These are phyloP conservation scores for Phasianus colchicus DNA, from an alignment of 2,113 vertebrate species.

Conservation along the genomic window DNA sequence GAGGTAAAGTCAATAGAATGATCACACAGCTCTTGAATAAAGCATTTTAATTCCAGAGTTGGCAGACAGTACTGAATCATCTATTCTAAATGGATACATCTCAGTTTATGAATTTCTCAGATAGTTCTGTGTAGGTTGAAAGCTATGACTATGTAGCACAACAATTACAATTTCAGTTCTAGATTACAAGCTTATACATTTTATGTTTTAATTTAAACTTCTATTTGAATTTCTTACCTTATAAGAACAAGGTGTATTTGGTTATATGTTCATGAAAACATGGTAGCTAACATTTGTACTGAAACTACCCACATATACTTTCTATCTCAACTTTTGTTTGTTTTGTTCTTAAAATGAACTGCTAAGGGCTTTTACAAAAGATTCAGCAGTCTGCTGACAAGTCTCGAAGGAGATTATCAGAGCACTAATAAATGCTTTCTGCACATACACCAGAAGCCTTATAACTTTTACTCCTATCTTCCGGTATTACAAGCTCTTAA, in stretches of 20 bases:
- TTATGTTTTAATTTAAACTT: not conserved
- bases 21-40: not conserved
- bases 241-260: not conserved
- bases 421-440: not conserved
- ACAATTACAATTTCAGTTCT: not conserved
- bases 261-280: not conserved
- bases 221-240: not conserved
- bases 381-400: not conserved
- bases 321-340: not conserved
- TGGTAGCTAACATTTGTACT: not conserved
- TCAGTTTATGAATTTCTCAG: not conserved
- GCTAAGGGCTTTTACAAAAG: not conserved
- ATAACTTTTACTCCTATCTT: not conserved
- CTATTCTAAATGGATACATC: not conserved
- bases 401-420: not conserved
- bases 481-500: not conserved
- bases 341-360: not conserved
- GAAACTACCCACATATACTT: not conserved
- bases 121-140: not conserved
- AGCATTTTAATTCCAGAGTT: not conserved
- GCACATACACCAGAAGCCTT: not conserved
- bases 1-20: not conserved
- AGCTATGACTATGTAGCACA: not conserved
- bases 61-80: not conserved
- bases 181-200: not conserved